phyloP scores from a whole-genome alignment of 37 sponge, comb jelly and placozoan genomes.

The Haliclona indistincta region DNA sequence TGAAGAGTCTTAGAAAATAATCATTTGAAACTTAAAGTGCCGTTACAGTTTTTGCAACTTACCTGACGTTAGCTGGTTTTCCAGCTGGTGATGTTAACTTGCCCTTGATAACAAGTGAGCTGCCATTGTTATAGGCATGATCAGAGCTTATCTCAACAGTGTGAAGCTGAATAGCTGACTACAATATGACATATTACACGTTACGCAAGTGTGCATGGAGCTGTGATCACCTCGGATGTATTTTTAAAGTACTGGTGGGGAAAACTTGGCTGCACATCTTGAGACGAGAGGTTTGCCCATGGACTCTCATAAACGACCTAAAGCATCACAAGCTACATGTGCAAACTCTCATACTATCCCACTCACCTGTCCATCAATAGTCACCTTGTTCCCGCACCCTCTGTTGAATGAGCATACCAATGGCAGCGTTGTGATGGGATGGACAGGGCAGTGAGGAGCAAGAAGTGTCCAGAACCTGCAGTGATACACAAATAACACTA shows the following conservation, averaged over 20 bases:
- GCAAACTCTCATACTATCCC: neutral
- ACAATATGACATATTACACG: slow-evolving; percentile 3
- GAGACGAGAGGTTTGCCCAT: slow-evolving; percentile 86
- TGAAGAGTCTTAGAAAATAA: slow-evolving; percentile 39
- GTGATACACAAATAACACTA: neutral
- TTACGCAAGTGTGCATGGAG: neutral
- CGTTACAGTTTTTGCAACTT: neutral
- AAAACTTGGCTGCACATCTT: slow-evolving; percentile 79
- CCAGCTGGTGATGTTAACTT: neutral
- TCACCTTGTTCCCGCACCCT: slow-evolving; percentile 57
- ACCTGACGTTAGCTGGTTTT: slow-evolving; percentile 43
- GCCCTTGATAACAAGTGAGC: slow-evolving; percentile 52
- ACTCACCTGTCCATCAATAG: slow-evolving; percentile 69
- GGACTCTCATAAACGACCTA: slow-evolving; percentile 34
- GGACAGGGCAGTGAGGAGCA: slow-evolving; percentile 18
- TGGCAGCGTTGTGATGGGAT: slow-evolving; percentile 31
- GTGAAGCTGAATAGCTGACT: slow-evolving; percentile 42
- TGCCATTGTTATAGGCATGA: slow-evolving; percentile 59
- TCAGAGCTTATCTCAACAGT: slow-evolving; percentile 33
- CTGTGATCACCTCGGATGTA: slow-evolving; percentile 32
- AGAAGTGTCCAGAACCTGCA: slow-evolving; percentile 75
- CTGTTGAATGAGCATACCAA: slow-evolving; percentile 72
- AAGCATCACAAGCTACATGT: neutral
- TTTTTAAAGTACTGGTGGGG: slow-evolving; percentile 23
- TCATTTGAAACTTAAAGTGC: neutral